Percentiles rank a stretch among this genome's conserved stretches.
These are phyloP conservation scores for Pelusios castaneus DNA, from an alignment of 2,113 vertebrate species.

Conservation along the genomic window DNA sequence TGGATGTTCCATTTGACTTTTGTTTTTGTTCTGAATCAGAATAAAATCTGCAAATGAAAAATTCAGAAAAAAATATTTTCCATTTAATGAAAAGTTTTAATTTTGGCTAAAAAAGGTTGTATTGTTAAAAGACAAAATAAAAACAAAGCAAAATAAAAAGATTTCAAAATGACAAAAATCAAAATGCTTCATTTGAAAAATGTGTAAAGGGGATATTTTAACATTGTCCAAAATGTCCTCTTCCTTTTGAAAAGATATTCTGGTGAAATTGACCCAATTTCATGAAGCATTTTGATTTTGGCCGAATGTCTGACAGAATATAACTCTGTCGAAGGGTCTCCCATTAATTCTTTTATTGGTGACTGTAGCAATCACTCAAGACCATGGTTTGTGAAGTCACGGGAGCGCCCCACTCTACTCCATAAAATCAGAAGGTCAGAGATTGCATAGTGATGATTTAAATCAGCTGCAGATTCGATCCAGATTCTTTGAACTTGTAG, in stretches of 20 bases:
- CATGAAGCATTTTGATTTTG: neutral
- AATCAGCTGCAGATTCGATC: conserved; percentile 23
- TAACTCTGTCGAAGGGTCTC: accelerated
- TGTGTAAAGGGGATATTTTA: neutral
- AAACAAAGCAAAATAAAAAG: neutral
- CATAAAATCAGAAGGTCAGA: conserved; percentile 14
- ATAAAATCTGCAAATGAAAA: neutral
- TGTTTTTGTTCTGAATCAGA: neutral
- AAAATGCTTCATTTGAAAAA: neutral
- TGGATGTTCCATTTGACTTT: neutral
- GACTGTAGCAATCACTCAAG: neutral
- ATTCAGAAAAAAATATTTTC: neutral
- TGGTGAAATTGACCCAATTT: neutral
- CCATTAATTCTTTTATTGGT: neutral
- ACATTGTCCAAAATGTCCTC: neutral
- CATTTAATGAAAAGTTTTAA: neutral
- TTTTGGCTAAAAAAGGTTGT: neutral
- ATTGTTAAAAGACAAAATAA: neutral
- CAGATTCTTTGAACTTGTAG: conserved; percentile 39
- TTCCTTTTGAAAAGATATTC: neutral
- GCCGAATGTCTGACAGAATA: neutral
- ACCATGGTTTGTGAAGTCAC: conserved; percentile 7
- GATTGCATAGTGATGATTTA: conserved; percentile 21
- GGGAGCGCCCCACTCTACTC: neutral
- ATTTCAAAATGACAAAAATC: neutral